Conservation (phyloP, 2,888 invertebrate genomes). For the Barypeithes pellucidus region DNA sequence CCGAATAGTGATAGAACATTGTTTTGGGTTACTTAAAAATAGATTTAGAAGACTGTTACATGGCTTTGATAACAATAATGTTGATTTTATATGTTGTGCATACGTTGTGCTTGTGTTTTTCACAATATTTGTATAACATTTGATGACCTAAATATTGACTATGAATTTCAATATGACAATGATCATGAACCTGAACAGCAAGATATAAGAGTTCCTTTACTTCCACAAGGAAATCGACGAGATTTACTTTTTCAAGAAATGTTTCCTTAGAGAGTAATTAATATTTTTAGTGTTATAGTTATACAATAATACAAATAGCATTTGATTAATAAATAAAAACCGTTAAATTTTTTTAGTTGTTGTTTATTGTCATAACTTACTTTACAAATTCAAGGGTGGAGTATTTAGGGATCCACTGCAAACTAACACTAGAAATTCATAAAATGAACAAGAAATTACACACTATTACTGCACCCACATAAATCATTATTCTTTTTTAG, state of each 20-base stretch:
- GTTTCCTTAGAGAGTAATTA: background rate
- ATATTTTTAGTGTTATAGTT: background rate
- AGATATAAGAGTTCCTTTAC: background rate
- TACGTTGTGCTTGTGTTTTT: conserved; percentile 43
- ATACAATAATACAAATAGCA: background rate
- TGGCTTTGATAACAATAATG: conserved; percentile 42
- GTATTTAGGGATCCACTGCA: too few relatives aligned
- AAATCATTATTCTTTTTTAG: background rate
- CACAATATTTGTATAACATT: conserved; percentile 2
- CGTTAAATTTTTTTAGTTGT: background rate
- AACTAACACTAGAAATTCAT: too few relatives aligned
- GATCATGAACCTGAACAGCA: background rate
- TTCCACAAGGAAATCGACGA: background rate
- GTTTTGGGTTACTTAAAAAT: conserved; percentile 55
- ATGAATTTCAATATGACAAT: background rate
- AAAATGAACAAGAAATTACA: background rate
- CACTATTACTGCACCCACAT: background rate
- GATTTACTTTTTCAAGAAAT: conserved; percentile 1
- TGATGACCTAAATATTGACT: conserved; percentile 5
- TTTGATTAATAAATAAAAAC: background rate
- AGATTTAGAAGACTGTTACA: conserved; percentile 51
- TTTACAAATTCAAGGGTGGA: too few relatives aligned
- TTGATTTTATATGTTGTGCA: conserved; percentile 48
- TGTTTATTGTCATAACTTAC: too few relatives aligned
- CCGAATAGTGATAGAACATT: conserved; percentile 54